Evolutionary conservation across 2,113 vertebrate genomes (phyloP), one percentile per base, ranked within the genome.

Genomic region (Strix uralensis): DNA sequence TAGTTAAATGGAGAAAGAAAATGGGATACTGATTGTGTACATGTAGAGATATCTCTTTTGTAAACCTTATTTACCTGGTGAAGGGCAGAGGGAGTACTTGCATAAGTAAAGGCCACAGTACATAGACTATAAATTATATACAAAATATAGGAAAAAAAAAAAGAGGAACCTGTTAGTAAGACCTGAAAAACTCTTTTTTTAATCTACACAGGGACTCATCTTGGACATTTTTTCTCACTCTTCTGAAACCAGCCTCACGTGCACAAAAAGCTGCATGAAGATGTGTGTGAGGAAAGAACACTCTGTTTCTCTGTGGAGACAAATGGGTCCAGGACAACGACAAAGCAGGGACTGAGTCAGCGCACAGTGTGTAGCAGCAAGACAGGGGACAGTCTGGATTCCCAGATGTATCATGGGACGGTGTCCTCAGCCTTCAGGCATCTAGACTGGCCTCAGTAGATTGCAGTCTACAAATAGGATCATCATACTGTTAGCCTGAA

Each of bases 341-440:
- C 19, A 69, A 54, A 61, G 7, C 27, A 46, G 23, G 62, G 54
- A 23, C 52, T 67, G 46, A 59, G 52, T 38, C 15, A 46, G 46
- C 2, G 1, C 18, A 29, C 19, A 16, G 18, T 20, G 8, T 25
- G 38, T 14, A 69, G 19, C 34, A 75, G 34, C 46, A 75, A 69
- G 54, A 25, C 69, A 47, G 18, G 34, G 23, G 34, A 30, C 15
- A 54, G 7, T 34, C 29, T 26, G 29, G 23, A 62, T 62, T 69
- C 54, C 27, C 34, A 47, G 55, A 13, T 1, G 0, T 61, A 21
- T 23, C 1, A 1, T 5, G 2, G 40, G 27, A 72, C 0, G 0
- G 9, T 59, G 19, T 40, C 32, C 34, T 75, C 47, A 52, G 38
- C 15, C 46, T 75, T 47, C 54, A 38, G 38, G 34, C 54, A 34